Base-by-base conservation (phyloP, 2,888 invertebrate genomes). In the Cyclophora albipunctata region DNA sequence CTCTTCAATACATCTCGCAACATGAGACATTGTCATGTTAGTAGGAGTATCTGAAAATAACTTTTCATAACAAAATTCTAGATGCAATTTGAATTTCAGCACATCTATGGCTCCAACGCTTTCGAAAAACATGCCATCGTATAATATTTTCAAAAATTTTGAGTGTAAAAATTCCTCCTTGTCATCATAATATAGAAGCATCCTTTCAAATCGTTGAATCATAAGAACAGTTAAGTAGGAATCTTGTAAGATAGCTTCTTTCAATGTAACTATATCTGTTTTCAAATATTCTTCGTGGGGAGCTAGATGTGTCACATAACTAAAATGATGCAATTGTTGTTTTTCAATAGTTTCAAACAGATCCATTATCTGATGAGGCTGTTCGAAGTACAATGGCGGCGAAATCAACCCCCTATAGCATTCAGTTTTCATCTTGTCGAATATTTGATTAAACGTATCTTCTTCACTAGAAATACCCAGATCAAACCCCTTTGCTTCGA, bases 21-120 rank as follows among this genome's bases (percentile, higher is more conserved):
- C 90, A 4, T 86, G 75, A 47, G 81, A 72, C 49, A 90, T 83
- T 46, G 87, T 86, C 53, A 91, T 75, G 63, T 91, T 90, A 3
- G 90, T 86, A 42, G 92, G 91, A 64, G 90, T 92, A 6, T 91
- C 88, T 1, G 80, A 86, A 34, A 91, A 81, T 43, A 92, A 79
- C 45, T 85, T 88, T 71, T 92, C 91, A 67, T 90, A 93, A 37
- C 91, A 90, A 67, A 92, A 92, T 67, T 93, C 91, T 49, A 93
- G 84, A 66, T 91, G 91, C 4, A 91, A 80, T 54, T 84, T 77
- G 41, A 93, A 71, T 66, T 90, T 90, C 34, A 93, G 74, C 40
- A 91, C 89, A 5, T 90, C 89, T 40, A 85, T 81, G 6, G 90
- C 84, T 48, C 90, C 90, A 0, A 92, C 84, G 40, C 90, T 74